Evolutionary conservation across 1,140 invertebrate genomes (phyloP).

Genomic region (Drosophila pectinifera): DNA sequence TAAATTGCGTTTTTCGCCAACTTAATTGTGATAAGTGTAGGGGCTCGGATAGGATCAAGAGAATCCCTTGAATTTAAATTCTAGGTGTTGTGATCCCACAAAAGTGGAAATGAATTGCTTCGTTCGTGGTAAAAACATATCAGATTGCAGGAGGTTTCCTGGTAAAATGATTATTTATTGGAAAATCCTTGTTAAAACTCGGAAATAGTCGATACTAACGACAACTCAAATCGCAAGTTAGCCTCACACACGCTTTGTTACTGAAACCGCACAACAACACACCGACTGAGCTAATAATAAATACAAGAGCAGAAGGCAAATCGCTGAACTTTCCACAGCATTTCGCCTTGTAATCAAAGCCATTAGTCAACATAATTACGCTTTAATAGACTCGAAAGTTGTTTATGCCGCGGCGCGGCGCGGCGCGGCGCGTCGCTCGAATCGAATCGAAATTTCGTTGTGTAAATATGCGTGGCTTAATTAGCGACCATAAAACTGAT

Average conservation of each 20-base stretch:
- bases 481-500: constrained; percentile 48
- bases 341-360: constrained; percentile 53
- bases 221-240: constrained; percentile 4
- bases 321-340: constrained; percentile 57
- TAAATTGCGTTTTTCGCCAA: constrained; percentile 32
- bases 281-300: constrained; percentile 9
- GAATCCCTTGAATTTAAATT: not conserved
- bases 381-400: constrained; percentile 56
- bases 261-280: constrained; percentile 44
- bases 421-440: constrained; percentile 8
- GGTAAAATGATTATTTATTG: not conserved
- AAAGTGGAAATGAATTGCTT: not conserved
- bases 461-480: constrained; percentile 57
- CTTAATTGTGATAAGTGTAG: constrained; percentile 14
- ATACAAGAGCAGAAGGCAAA: constrained; percentile 4
- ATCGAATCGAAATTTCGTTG: constrained; percentile 25
- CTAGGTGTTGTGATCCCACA: not conserved
- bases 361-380: constrained; percentile 75
- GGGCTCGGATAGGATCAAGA: not conserved
- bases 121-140: not conserved
- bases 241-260: constrained; percentile 51
- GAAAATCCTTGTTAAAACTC: not conserved
- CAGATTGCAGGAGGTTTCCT: not conserved
- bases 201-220: not conserved
- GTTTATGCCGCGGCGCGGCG: constrained; percentile 23